Conservation (phyloP, 2,113 vertebrate genomes). For the Vimba vimba region DNA sequence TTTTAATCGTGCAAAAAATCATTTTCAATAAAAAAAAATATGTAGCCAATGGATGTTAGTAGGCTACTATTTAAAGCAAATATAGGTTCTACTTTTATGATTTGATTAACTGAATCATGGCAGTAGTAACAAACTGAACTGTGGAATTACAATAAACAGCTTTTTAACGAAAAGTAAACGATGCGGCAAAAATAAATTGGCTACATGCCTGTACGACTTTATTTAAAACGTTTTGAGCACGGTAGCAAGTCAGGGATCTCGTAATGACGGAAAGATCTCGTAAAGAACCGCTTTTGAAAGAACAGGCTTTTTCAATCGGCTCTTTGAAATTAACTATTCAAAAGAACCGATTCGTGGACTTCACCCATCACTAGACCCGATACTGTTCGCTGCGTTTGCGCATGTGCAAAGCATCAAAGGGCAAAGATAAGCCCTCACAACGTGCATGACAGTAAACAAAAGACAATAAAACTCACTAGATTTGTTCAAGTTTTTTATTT, state of each 20-base stretch:
- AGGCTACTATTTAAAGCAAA: neutral
- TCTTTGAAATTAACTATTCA: neutral
- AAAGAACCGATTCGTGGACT: neutral
- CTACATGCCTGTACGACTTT: neutral
- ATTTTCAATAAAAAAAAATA: neutral
- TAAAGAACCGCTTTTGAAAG: neutral
- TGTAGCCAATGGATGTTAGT: neutral
- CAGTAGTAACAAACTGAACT: too few relatives aligned
- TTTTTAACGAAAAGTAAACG: neutral
- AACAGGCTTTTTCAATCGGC: neutral
- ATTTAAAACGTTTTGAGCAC: neutral
- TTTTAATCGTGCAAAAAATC: neutral
- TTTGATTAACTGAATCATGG: neutral
- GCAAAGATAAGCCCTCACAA: neutral
- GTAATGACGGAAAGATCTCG: neutral
- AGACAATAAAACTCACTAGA: neutral
- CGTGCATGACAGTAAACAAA: neutral
- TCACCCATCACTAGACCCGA: neutral
- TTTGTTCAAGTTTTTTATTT: conserved; percentile 33
- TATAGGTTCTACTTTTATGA: neutral
- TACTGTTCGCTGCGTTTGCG: neutral
- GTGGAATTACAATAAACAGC: neutral
- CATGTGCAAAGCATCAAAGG: neutral
- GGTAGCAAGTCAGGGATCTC: neutral
- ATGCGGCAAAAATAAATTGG: neutral